These are phyloP conservation scores for Decapterus maruadsi DNA, from an alignment of 2,797 vertebrate species.

Conservation along the genomic window DNA sequence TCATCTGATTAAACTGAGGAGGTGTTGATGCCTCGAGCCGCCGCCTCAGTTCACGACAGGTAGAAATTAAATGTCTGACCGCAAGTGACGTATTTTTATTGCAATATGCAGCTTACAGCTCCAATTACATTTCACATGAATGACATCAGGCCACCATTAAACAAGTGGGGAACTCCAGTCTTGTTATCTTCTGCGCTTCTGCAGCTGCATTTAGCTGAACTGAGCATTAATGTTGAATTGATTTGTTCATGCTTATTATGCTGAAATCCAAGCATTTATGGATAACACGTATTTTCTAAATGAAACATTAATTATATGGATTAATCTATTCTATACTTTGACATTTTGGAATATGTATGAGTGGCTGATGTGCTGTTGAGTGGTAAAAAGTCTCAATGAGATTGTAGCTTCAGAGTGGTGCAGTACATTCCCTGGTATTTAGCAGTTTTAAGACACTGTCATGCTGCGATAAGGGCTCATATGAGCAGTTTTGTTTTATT, in stretches of 20 bases:
- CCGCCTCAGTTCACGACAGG: constrained; percentile 46
- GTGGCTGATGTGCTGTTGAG: not conserved
- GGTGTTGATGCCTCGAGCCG: constrained; percentile 33
- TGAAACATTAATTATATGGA: not conserved
- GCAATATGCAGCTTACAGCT: not conserved
- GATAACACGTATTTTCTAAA: constrained; percentile 6
- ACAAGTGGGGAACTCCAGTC: not conserved
- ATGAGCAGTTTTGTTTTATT: not conserved
- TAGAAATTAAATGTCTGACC: constrained; percentile 51
- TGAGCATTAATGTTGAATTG: constrained; percentile 5
- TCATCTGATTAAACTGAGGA: constrained; percentile 48
- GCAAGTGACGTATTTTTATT: constrained; percentile 5
- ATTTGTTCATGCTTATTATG: constrained; percentile 6
- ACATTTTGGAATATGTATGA: constrained; percentile 13
- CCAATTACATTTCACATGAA: constrained; percentile 22
- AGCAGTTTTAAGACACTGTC: constrained; percentile 1
- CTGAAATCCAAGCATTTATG: constrained; percentile 8
- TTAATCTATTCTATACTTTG: not conserved
- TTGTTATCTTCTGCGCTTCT: constrained; percentile 7
- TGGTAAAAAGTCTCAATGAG: constrained; percentile 1
- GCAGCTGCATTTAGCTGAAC: not conserved
- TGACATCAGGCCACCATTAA: constrained; percentile 2
- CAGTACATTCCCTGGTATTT: not conserved
- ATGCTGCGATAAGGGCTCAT: constrained; percentile 7
- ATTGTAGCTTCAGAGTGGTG: not conserved